Base-by-base conservation (phyloP, 1,140 invertebrate genomes). In the Myzus persicae region DNA sequence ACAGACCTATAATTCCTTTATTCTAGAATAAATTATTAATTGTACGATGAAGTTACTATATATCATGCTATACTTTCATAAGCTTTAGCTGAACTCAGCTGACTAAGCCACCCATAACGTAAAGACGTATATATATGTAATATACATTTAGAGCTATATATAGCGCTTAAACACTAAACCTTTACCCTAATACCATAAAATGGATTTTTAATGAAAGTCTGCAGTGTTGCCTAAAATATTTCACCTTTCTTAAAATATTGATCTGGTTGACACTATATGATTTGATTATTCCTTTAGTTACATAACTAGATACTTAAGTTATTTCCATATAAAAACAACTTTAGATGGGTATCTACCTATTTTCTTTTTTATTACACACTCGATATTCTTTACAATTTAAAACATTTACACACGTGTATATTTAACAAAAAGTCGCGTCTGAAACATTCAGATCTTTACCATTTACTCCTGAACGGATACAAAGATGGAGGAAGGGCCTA, bases 71-170 rank as follows among this genome's bases (percentile, higher is more conserved):
- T 46, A 87, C 84, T 46, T 87, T 48, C 42, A 40, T 46, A 87
- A 87, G 85, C 31, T 87, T 87, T 36, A 3, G 42, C 85, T 44
- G 14, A 46, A 87, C 42, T 87, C 42, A n/a, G 85, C 42, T 44
- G 85, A 87, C 85, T 87, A 87, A 46, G 44, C 85, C 44, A 46
- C 85, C 42, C 84, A 44, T 44, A 44, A 44, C 40, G 26, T n/a
- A 87, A 44, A 87, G 82, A 85, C 40, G 36, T 84, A 40, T 85
- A 85, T 85, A 85, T 85, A 44, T 76, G n/a, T 84, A 84, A 82
- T 82, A 82, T 38, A 38, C 20, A 38, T 82, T 38, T 82, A 82
- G 38, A 38, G 36, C 20, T 82, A 82, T 38, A 38, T 38, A 38
- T 82, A 38, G 82, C 42, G 38, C 82, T 84, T 84, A 42, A 84